Base-by-base conservation (phyloP, 2,888 invertebrate genomes). In the Tethea ocularis region DNA sequence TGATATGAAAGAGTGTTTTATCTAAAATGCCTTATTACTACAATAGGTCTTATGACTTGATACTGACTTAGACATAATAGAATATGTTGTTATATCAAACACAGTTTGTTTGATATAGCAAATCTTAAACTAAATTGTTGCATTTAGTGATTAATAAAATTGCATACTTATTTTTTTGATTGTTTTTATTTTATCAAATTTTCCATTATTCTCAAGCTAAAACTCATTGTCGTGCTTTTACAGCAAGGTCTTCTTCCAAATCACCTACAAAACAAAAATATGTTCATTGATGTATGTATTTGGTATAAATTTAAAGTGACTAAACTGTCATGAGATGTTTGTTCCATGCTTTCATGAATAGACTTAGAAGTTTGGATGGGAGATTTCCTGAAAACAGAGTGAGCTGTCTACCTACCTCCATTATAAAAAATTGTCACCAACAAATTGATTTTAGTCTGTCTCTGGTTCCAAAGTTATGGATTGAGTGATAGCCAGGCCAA, bases 71-170 rank as follows among this genome's bases (percentile, higher is more conserved):
- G 87, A 82, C 86, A 80, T 91, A 89, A 79, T 80, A 78, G 69
- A 80, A 76, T 73, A 82, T 77, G 87, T 88, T 89, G 89, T 87
- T 87, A 82, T 80, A 74, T 87, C 84, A 82, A 80, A 84, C 83
- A 79, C 78, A 78, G 82, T 4, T 5, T n/a, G 82, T 80, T 85
- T 84, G 86, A 87, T 84, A 81, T 85, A 84, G 79, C 89, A 88
- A 89, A 89, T 86, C 76, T 76, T 86, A 86, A 88, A 87, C 84
- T 91, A 88, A 91, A 91, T 89, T 91, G 92, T 92, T 93, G 92
- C 93, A 93, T 92, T 92, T 93, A 92, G 92, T 88, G 88, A 90
- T 82, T 87, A 91, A 91, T 91, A 89, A 91, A 92, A 91, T 91
- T 92, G 91, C 92, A 93, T 93, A 92, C 91, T 83, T 92, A 92